These are phyloP conservation scores for Indicator maculatus DNA, from an alignment of 2,113 vertebrate genomes.

Conservation along the genomic window DNA sequence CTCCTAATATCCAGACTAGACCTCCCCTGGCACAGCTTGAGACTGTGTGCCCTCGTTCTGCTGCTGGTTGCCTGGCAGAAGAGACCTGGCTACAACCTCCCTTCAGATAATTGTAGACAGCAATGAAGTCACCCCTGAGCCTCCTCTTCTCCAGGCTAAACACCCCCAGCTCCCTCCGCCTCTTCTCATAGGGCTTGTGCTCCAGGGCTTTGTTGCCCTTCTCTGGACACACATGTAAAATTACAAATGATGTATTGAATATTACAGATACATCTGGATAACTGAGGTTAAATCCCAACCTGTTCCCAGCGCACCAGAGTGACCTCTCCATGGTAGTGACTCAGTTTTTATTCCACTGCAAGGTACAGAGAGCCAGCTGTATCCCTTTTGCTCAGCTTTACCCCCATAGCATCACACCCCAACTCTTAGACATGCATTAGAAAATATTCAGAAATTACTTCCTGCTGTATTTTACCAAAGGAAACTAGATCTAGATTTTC, in stretches of 20 bases:
- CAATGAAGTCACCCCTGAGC: too few species aligned
- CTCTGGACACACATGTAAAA: background rate
- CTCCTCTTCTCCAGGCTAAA: too few species aligned
- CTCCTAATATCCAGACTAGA: too few species aligned
- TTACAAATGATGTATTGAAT: background rate
- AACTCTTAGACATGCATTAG: background rate
- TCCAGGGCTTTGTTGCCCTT: too few species aligned
- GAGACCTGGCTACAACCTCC: too few species aligned
- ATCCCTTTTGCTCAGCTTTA: background rate
- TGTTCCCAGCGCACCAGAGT: background rate
- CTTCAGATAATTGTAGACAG: too few species aligned
- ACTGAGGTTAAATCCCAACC: background rate
- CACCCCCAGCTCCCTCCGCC: too few species aligned
- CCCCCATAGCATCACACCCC: background rate
- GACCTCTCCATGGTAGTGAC: constrained; percentile 1
- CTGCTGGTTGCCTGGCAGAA: too few species aligned
- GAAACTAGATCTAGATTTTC: constrained; percentile 1
- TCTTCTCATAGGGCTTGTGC: background rate
- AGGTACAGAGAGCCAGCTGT: background rate
- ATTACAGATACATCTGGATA: constrained; percentile 23
- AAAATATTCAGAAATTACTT: constrained; percentile 21
- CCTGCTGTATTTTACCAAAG: constrained; percentile 10
- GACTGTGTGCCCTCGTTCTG: too few species aligned
- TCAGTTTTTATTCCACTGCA: background rate
- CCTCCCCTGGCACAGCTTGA: too few species aligned